phyloP scores from a whole-genome alignment of 2,797 vertebrate genomes.

The Anguilla obscura region DNA sequence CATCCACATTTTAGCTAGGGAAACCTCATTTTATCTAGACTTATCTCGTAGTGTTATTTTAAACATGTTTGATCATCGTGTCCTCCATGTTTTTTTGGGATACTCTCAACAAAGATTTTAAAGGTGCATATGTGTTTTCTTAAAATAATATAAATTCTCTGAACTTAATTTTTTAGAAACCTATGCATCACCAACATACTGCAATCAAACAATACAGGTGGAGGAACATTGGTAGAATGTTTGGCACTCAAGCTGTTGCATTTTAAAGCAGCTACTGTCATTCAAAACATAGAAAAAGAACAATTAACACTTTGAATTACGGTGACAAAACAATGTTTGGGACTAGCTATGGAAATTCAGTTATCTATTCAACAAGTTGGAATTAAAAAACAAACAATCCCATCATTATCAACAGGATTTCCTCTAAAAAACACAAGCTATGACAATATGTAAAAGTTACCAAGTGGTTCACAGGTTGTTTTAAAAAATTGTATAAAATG shows the following conservation, averaged over 20 bases:
- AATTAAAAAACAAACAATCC: slow-evolving; percentile 16
- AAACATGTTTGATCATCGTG: slow-evolving; percentile 39
- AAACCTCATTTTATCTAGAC: background rate
- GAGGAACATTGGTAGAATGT: slow-evolving; percentile 33
- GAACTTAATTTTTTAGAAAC: slow-evolving; percentile 12
- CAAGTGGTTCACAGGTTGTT: slow-evolving; percentile 66
- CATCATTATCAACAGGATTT: slow-evolving; percentile 27
- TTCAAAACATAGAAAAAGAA: slow-evolving; percentile 19
- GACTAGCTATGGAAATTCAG: slow-evolving; percentile 3
- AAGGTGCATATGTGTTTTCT: slow-evolving; percentile 17
- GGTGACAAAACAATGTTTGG: background rate
- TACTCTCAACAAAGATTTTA: slow-evolving; percentile 37
- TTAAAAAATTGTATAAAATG: slow-evolving; percentile 69
- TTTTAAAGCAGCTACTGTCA: slow-evolving; percentile 30
- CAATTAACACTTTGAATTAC: slow-evolving; percentile 6
- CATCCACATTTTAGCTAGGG: background rate
- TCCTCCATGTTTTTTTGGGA: slow-evolving; percentile 30
- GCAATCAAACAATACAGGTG: slow-evolving; percentile 38
- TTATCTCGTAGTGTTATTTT: slow-evolving; percentile 34
- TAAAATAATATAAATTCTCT: slow-evolving; percentile 18
- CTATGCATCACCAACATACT: slow-evolving; percentile 30
- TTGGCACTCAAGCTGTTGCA: slow-evolving; percentile 44
- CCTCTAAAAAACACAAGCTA: slow-evolving; percentile 21
- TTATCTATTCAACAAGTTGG: background rate
- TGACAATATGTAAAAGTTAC: slow-evolving; percentile 29